phyloP scores from a whole-genome alignment of 2,888 invertebrate genomes.

The Endomychus coccineus region DNA sequence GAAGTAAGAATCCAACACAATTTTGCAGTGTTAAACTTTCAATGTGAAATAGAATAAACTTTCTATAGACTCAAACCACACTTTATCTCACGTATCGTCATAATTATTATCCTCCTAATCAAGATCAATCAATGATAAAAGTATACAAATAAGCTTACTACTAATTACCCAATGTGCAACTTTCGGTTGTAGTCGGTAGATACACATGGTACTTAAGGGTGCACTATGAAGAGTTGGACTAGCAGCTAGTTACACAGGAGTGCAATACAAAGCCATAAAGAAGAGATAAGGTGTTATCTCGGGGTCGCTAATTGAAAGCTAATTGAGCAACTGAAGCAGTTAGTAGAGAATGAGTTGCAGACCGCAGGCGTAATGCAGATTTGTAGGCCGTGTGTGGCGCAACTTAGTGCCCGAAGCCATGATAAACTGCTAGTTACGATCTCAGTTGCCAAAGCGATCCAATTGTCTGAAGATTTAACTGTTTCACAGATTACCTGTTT shows the following conservation, averaged over 20 bases:
- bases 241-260: constrained; percentile 10
- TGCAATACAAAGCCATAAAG: constrained; percentile 21
- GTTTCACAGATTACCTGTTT: constrained; percentile 38
- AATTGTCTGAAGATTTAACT: constrained; percentile 38
- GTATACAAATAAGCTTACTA: constrained; percentile 34
- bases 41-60: constrained; percentile 17
- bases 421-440: constrained; percentile 40
- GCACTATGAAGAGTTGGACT: constrained; percentile 14
- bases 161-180: constrained; percentile 20
- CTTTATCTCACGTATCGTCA: constrained; percentile 37
- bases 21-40: constrained; percentile 5
- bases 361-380: constrained; percentile 39
- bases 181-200: constrained; percentile 19
- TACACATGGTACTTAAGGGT: constrained; percentile 23
- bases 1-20: too few species aligned
- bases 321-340: constrained; percentile 44
- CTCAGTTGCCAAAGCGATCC: constrained; percentile 33
- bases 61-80: constrained; percentile 18
- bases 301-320: constrained; percentile 44
- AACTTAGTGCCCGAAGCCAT: constrained; percentile 37
- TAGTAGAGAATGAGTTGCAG: constrained; percentile 36
- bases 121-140: constrained; percentile 38
- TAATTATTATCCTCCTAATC: constrained; percentile 37
- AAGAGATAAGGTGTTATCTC: constrained; percentile 43
- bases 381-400: constrained; percentile 37